Conservation (phyloP, 2,113 vertebrate genomes). For the Misgurnus anguillicaudatus region DNA sequence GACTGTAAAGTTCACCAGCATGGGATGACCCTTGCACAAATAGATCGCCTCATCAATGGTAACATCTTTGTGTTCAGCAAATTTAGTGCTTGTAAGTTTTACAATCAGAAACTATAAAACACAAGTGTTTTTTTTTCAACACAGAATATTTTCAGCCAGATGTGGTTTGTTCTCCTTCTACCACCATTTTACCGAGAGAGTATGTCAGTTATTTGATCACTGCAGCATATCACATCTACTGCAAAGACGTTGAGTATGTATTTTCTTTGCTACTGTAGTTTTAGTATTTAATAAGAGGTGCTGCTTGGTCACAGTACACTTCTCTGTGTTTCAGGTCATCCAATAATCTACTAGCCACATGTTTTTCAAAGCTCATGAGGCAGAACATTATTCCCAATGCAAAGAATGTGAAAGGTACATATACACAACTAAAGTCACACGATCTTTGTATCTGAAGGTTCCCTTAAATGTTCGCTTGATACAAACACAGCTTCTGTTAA, state of each 20-base stretch:
- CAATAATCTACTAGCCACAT: conserved; percentile 70
- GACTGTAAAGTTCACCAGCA: conserved; percentile 83
- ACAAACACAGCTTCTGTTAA: too few relatives aligned
- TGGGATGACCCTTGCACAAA: conserved; percentile 72
- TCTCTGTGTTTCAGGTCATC: conserved; percentile 66
- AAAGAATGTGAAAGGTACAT: conserved; percentile 79
- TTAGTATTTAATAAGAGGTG: background rate
- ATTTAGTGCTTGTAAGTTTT: background rate
- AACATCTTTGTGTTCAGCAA: background rate
- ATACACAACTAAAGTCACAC: too few relatives aligned
- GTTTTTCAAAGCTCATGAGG: conserved; percentile 81
- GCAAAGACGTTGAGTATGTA: conserved; percentile 77
- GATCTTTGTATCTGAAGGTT: too few relatives aligned
- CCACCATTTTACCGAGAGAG: conserved; percentile 72
- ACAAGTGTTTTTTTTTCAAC: conserved; percentile 52
- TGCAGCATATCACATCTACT: conserved; percentile 81
- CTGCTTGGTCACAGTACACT: conserved; percentile 32
- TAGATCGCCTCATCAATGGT: conserved; percentile 78
- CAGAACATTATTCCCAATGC: conserved; percentile 81
- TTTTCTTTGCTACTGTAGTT: background rate
- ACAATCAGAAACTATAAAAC: background rate
- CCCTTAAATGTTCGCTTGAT: too few relatives aligned
- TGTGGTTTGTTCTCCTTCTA: conserved; percentile 77
- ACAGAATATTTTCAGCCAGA: conserved; percentile 60
- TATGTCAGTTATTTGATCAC: conserved; percentile 80